A percentile compares a stretch with the other conserved stretches of the same genome.
Conservation (phyloP, 1,140 invertebrate genomes). For the Cepaea nemoralis region DNA sequence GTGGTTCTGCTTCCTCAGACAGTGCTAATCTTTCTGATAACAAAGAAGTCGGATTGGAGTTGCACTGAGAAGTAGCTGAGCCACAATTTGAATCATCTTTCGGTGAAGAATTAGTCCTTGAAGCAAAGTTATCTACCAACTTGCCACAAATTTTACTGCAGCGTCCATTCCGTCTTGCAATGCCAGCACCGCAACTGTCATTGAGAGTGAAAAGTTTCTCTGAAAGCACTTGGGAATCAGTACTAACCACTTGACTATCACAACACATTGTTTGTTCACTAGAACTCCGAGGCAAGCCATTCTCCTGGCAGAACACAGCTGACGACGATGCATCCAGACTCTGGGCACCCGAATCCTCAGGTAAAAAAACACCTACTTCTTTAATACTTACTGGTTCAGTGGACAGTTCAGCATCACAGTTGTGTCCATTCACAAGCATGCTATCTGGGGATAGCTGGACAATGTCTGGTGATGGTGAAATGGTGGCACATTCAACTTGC, state of each 20-base stretch:
- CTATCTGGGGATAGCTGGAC: background rate
- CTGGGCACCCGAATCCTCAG: constrained; percentile 19
- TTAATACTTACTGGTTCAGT: constrained; percentile 9
- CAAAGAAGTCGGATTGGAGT: constrained; percentile 9
- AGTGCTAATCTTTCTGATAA: constrained; percentile 15
- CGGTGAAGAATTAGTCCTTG: background rate
- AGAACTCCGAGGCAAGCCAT: background rate
- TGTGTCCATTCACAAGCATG: background rate
- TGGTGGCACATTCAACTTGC: background rate
- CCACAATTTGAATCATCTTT: background rate
- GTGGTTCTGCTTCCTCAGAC: background rate
- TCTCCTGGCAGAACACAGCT: constrained; percentile 25
- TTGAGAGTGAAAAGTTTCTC: background rate
- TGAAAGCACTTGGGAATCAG: constrained; percentile 13
- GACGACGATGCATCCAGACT: background rate
- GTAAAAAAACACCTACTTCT: constrained; percentile 31
- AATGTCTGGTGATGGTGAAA: background rate
- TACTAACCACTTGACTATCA: constrained; percentile 2
- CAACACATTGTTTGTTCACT: constrained; percentile 9
- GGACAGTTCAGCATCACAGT: background rate
- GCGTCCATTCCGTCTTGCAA: background rate
- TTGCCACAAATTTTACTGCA: background rate
- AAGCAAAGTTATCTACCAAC: background rate
- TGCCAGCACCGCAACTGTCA: background rate
- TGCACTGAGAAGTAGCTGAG: background rate